phyloP scores from a whole-genome alignment of 2,888 invertebrate genomes.

The Pterobdella sp. region DNA sequence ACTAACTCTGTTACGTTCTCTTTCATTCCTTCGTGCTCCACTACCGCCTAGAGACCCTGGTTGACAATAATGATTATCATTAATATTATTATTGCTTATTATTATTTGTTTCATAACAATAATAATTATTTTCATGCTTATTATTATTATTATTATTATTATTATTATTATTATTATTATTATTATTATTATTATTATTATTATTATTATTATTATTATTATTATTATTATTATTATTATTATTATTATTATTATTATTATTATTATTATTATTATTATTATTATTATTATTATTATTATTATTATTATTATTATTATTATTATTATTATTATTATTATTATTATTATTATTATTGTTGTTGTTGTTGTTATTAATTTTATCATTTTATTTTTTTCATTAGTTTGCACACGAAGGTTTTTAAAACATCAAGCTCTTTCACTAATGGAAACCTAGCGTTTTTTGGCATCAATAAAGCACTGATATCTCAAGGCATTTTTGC shows the following conservation, averaged over 20 bases:
- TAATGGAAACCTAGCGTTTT: no score
- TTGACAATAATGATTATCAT: no score
- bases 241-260: slow-evolving; percentile 18
- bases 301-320: slow-evolving; percentile 19
- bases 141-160: slow-evolving; percentile 10
- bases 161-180: slow-evolving; percentile 7
- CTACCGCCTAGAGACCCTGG: no score
- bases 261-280: slow-evolving; percentile 19
- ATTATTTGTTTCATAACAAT: slow-evolving; percentile 6
- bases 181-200: slow-evolving; percentile 16
- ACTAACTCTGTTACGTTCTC: not conserved
- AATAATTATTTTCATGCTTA: no score
- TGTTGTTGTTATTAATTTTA: slow-evolving; percentile 16
- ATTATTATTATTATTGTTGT: slow-evolving; percentile 15
- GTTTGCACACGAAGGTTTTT: not conserved
- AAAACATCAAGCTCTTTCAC: no score
- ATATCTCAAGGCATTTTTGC: no score
- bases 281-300: slow-evolving; percentile 18
- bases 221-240: slow-evolving; percentile 18
- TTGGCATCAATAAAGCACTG: no score
- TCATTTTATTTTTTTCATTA: slow-evolving; percentile 13
- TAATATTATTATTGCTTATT: not conserved
- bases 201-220: slow-evolving; percentile 7
- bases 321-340: slow-evolving; percentile 18
- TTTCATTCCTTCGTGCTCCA: no score